Base-by-base conservation (phyloP, 2,797 vertebrate genomes). In the Merluccius polli region DNA sequence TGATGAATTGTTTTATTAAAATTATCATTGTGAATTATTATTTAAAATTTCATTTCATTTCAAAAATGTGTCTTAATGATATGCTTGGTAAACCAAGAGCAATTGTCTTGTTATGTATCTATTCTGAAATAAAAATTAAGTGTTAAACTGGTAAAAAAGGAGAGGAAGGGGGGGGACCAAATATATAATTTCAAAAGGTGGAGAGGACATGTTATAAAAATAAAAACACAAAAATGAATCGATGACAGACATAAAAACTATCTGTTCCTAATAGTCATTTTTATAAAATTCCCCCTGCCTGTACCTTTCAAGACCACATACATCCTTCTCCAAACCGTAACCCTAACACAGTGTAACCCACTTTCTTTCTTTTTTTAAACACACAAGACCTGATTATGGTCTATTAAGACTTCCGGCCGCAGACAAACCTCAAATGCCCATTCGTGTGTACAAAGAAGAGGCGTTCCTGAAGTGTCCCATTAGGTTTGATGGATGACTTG, bases 401-500 rank as follows among this genome's bases (percentile, higher is more conserved):
- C 84, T 85, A 83, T 88, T 76, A 87, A 83, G 83, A 83, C 72
- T 87, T 41, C 77, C 44, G 81, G 44, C 83, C 73, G 44, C 86
- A 73, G 82, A 88, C 84, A 84, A 86, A 87, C 79, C 85, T 83
- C 77, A 85, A 84, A 73, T 87, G 81, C 83, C 86, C 83, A 84
- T 83, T 85, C 77, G 52, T 86, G 83, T 73, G 65, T 48, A 48
- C 44, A 48, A 77, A n/a, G 83, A 83, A 73, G 74, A 72, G 52
- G 32, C 65, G 4, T 80, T 85, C 79, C 77, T 83, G 72, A 82
- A 87, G 85, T 48, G 74, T 83, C 89, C 78, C 76, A 83, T 85
- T 86, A 84, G 80, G 82, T 88, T 85, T 90, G 88, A 92, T 89
- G 88, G 87, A 90, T 91, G 86, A 90, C 35, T 88, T 84, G 87